Base-by-base conservation (phyloP, 2,113 vertebrate species). In the Oncorhynchus gorbuscha region DNA sequence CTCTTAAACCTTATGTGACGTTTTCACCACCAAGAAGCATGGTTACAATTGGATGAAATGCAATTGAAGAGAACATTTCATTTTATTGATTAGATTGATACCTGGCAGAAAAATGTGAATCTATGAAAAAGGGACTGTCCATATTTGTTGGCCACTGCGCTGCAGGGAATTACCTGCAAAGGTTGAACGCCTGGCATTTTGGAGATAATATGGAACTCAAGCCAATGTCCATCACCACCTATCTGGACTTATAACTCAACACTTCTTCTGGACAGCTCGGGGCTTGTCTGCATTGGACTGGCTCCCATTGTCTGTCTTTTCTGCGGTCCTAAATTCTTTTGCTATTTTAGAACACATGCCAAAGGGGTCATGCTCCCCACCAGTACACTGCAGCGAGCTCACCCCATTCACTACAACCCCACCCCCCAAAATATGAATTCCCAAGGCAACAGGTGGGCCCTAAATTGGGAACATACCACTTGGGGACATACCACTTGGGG, bases 301-400 rank as follows among this genome's bases (percentile, higher is more conserved):
- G 74, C 76, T 73, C 72, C 83, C 79, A 87, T 93, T 93, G 91
- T 93, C 86, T 81, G 61, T 84, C 78, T 77, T 75, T 86, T 80
- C 68, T 69, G 59, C 72, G 45, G 75, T 81, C 48, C 73, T 78
- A 87, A 89, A 91, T 89, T 87, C 76, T 39, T 77, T 49, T 72
- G 88, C 92, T 94, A 93, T 94, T 94, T 93, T 86, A 81, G 87
- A 87, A 84, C 78, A 76, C 90, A 92, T 92, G 90, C 92, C 92
- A 88, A 83, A 84, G 81, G 86, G 91, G 90, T 93, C 92, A 90
- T 72, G 68, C 67, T 71, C 77, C 77, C 35, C 3, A 61, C 70
- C 49, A 62, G 49, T 66, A 45, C 32, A 69, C 76, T 18, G 66
- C 68, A 18, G 9, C 30, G 22, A 26, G 45, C 51, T 70, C 39